Conservation (phyloP, 2,113 vertebrate species). For the Aspidoscelis tigris region DNA sequence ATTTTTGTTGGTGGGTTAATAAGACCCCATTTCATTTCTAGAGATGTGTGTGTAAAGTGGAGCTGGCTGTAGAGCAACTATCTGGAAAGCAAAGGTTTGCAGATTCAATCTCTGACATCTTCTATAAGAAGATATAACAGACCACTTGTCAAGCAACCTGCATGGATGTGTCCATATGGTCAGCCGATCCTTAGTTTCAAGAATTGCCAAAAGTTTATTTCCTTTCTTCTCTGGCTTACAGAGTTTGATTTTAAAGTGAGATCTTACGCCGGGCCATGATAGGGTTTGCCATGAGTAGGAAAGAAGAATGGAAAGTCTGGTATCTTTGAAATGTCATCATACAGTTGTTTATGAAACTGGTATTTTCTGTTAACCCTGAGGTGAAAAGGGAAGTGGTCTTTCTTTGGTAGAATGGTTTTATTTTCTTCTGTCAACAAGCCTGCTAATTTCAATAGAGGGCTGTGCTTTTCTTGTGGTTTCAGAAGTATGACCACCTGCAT, state of each 20-base stretch:
- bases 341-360: not conserved
- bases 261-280: constrained; percentile 11
- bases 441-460: not conserved
- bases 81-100: too few relatives aligned
- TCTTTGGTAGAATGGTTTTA: too few relatives aligned
- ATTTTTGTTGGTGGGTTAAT: not conserved
- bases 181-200: not conserved
- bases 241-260: not conserved
- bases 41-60: not conserved
- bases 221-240: too few relatives aligned
- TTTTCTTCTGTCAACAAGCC: not conserved
- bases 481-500: not conserved
- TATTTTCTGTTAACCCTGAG: not conserved
- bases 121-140: too few relatives aligned
- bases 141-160: too few relatives aligned
- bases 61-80: too few relatives aligned
- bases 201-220: not conserved
- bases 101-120: too few relatives aligned
- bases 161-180: too few relatives aligned
- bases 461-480: not conserved
- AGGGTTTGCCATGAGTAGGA: not conserved
- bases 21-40: constrained; percentile 8
- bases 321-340: not conserved
- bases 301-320: not conserved
- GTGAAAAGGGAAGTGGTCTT: not conserved